Percentiles rank a stretch among this genome's conserved stretches.
phyloP scores from a whole-genome alignment of 2,888 invertebrate genomes.

The Scrobipalpa atriplicella region DNA sequence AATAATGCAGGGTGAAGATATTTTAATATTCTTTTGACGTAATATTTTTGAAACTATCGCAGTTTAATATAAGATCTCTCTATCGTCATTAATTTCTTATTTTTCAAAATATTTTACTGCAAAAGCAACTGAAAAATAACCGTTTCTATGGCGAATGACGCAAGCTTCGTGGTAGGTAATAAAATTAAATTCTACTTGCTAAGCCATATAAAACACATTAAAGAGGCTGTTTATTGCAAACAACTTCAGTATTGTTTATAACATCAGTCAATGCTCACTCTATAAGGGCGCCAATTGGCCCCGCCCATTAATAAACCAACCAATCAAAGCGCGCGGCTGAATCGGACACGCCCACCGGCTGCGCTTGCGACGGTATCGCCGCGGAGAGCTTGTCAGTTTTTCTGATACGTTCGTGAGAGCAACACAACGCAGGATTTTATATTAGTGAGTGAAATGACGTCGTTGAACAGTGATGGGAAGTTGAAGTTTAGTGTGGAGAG shows the following conservation, averaged over 20 bases:
- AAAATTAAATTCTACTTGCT: conserved; percentile 70
- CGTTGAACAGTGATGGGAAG: conserved; percentile 67
- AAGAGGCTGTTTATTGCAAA: conserved; percentile 76
- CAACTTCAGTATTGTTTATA: conserved; percentile 72
- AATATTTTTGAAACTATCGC: too few relatives aligned
- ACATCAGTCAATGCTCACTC: conserved; percentile 73
- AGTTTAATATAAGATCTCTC: too few relatives aligned
- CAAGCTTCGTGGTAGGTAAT: conserved; percentile 63
- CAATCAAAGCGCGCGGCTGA: conserved; percentile 58
- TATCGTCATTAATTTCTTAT: too few relatives aligned
- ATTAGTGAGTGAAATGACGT: conserved; percentile 55
- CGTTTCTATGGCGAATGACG: conserved; percentile 52
- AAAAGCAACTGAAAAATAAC: background rate
- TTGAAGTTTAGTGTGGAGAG: conserved; percentile 89
- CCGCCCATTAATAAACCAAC: conserved; percentile 59
- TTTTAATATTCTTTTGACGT: too few relatives aligned
- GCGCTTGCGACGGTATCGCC: conserved; percentile 63
- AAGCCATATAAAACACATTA: conserved; percentile 79
- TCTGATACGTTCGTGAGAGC: conserved; percentile 56
- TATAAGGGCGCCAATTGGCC: conserved; percentile 52
- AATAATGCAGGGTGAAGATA: too few relatives aligned
- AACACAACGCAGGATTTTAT: conserved; percentile 42
- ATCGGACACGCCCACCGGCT: conserved; percentile 63
- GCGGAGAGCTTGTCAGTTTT: conserved; percentile 64
- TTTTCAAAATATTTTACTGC: background rate